Conservation (phyloP, 2,797 vertebrate species). For the Anomalospiza imberbis region DNA sequence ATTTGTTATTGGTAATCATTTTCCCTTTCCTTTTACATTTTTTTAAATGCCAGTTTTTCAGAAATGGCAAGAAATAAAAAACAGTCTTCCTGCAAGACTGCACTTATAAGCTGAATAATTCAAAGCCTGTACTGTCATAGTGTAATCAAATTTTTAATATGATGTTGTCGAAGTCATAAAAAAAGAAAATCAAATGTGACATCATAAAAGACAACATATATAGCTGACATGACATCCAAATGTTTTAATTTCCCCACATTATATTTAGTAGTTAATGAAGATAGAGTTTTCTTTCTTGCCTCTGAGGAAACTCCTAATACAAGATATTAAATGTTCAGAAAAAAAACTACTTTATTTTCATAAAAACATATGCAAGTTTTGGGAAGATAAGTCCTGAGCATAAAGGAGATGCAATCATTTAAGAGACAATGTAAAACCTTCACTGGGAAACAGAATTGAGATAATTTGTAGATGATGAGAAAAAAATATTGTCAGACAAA, state of each 20-base stretch:
- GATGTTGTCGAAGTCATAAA: constrained; percentile 38
- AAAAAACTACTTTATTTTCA: background rate
- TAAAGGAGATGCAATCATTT: background rate
- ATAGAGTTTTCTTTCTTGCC: background rate
- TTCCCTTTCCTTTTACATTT: background rate
- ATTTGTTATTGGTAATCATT: constrained; percentile 5
- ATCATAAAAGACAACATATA: constrained; percentile 33
- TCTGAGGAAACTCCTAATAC: background rate
- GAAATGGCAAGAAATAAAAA: constrained; percentile 36
- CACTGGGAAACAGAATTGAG: background rate
- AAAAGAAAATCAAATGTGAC: constrained; percentile 48
- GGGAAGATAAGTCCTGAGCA: background rate
- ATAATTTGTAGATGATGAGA: background rate
- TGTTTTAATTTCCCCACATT: constrained; percentile 47
- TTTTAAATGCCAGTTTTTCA: constrained; percentile 14
- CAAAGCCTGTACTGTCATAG: constrained; percentile 16
- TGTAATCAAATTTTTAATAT: constrained; percentile 53
- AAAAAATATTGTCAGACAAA: background rate
- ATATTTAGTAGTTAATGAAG: constrained; percentile 20
- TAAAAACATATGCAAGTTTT: background rate
- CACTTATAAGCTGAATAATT: constrained; percentile 38
- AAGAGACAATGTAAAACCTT: background rate
- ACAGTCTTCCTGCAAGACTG: background rate
- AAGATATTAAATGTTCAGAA: background rate
- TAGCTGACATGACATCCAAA: constrained; percentile 1